Percentiles rank a stretch among this genome's conserved stretches.
phyloP scores from a whole-genome alignment of 2,888 invertebrate species.

The Drosophila neotestacea region DNA sequence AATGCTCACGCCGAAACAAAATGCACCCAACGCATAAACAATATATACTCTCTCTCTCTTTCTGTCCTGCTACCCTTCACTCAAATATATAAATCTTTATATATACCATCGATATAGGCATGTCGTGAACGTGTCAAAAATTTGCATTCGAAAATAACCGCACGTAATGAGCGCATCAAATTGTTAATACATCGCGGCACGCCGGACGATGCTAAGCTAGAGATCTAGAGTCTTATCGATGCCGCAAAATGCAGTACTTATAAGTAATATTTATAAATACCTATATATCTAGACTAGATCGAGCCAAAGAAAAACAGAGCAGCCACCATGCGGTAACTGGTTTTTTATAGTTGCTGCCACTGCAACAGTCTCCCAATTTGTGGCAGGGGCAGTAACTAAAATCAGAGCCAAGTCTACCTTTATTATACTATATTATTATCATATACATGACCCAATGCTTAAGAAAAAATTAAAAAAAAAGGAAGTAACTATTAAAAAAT shows the following conservation, averaged over 20 bases:
- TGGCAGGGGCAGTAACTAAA: conserved; percentile 25
- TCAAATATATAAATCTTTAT: conserved; percentile 31
- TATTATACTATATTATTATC: conserved; percentile 26
- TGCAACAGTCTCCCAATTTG: conserved; percentile 35
- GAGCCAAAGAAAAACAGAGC: conserved; percentile 62
- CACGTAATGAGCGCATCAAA: conserved; percentile 95
- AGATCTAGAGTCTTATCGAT: conserved; percentile 83
- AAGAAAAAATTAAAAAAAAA: conserved; percentile 44
- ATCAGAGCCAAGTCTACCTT: conserved; percentile 21
- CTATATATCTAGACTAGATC: conserved; percentile 64
- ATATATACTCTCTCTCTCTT: conserved; percentile 30
- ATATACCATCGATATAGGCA: conserved; percentile 87
- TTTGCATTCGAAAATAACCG: conserved; percentile 94
- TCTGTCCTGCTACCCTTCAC: conserved; percentile 24
- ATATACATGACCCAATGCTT: conserved; percentile 59
- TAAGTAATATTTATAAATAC: conserved; percentile 36
- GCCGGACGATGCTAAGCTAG: conserved; percentile 91
- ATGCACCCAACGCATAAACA: conserved; percentile 28
- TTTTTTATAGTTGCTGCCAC: conserved; percentile 27
- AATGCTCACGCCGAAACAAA: conserved; percentile 63
- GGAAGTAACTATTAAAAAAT: conserved; percentile 55
- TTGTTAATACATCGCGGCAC: conserved; percentile 94
- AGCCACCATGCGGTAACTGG: conserved; percentile 65
- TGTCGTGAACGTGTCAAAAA: conserved; percentile 94
- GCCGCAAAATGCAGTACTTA: conserved; percentile 48